Base-by-base conservation (phyloP, 2,797 vertebrate species). In the Halcyon leucocephala region DNA sequence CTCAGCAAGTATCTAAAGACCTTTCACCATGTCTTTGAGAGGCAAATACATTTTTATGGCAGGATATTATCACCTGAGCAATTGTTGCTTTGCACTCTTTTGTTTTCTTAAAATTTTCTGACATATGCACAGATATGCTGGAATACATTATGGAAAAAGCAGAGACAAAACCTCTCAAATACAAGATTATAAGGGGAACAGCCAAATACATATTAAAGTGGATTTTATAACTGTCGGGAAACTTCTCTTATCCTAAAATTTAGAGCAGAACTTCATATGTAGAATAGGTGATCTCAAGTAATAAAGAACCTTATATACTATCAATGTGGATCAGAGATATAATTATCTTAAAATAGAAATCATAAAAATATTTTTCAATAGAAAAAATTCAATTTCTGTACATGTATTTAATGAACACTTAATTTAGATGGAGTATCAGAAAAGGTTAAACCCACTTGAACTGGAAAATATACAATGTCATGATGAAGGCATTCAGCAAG, bases 261-360 rank as follows among this genome's bases (percentile, higher is more conserved):
- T 31, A 82, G 31, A 93, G 16, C 15, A 80, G 57, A 90, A 65
- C 3, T 52, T 77, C 14, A 12, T 20, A 29, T 6, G 4, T 31
- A 72, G 41, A 49, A 57, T 5, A 69, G 12, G 9, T 12, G 12
- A 86, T 28, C 62, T 83, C 4, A 25, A 11, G 35, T 22, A 58
- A 90, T 31, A 66, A 83, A 78, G n/a, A 16, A 58, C 6, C 6
- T 73, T 46, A 65, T 58, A 26, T 2, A 81, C 29, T 57, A 9
- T 37, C 24, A 66, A 8, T 41, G 24, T 48, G 58, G 16, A 58
- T 0, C 0, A 7, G 7, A 7, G 2, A 78, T 35, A 55, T 2
- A 37, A 58, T 41, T 73, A 66, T 93, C n/a, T 74, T 86, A 49
- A 91, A 82, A 61, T 49, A 31, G 12, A 67, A 2, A 65, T 2